Base-by-base conservation (phyloP, 2,888 invertebrate species). In the Tenthredo mesomela region DNA sequence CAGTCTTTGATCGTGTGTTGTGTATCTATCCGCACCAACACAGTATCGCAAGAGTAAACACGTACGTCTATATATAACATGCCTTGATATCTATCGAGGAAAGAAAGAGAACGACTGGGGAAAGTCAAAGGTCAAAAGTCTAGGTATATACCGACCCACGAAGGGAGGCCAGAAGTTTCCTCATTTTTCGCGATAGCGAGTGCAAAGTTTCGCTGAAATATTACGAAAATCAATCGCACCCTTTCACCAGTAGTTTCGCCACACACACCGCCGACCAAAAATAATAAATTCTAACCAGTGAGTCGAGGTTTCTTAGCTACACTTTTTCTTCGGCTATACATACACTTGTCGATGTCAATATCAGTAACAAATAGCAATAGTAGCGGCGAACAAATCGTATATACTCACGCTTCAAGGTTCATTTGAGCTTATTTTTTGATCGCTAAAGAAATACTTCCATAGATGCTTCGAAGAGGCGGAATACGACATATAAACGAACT, bases 191-290 rank as follows among this genome's bases (percentile, higher is more conserved):
- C 89, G 65, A 67, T 73, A 47, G 83, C 50, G 87, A 86, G 88
- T 87, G 86, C 88, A 90, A 92, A 90, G 89, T 92, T 92, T 89
- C 84, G 73, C 85, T 89, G 89, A 91, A 91, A 92, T 92, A 92
- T 91, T 89, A 89, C 86, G 88, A 89, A 89, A 91, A 93, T 93
- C 92, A 92, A 92, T 93, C 91, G 90, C 88, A 89, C 84, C 87
- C 82, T 75, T 84, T 67, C 78, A 78, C 78, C 78, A 29, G 54
- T 70, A 80, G 84, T 84, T 70, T 50, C 78, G 40, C 58, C 61
- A n/a, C 80, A 80, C 80, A 50, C 58, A 58, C n/a, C 80, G 21
- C 21, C 58, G 40, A 80, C 58, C 1, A 50, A 33, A 80, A 80
- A 80, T 80, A 80, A 80, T 80, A 80, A 80, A 80, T 80, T 80